Conservation (phyloP, 2,888 invertebrate species). For the Chrysina gloriosa region DNA sequence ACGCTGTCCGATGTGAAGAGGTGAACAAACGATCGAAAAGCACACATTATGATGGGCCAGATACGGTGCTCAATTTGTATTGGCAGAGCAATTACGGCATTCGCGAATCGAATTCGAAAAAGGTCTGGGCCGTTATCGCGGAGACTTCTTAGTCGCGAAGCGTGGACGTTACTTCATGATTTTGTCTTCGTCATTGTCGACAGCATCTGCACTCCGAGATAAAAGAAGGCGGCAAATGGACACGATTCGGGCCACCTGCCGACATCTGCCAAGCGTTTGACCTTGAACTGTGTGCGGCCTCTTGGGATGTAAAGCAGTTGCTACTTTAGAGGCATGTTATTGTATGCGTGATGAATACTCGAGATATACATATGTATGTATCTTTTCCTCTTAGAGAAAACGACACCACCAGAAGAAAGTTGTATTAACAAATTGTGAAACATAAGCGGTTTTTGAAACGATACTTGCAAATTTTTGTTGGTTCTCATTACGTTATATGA, state of each 20-base stretch:
- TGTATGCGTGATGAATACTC: too few species aligned
- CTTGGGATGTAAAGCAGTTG: slow-evolving; percentile 45
- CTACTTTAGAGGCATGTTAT: slow-evolving; percentile 35
- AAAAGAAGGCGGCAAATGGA: slow-evolving; percentile 18
- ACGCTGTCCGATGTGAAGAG: background rate
- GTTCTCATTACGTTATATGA: too few species aligned
- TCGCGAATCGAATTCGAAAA: background rate
- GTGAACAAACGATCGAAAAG: slow-evolving; percentile 7
- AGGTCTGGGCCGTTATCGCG: background rate
- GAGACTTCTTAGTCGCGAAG: background rate
- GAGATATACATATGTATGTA: too few species aligned
- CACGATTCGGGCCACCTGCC: slow-evolving; percentile 46
- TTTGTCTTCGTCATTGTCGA: slow-evolving; percentile 17
- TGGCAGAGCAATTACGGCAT: slow-evolving; percentile 3
- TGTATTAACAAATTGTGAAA: too few species aligned
- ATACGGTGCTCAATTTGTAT: slow-evolving; percentile 1
- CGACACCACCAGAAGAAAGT: too few species aligned
- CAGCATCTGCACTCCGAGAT: slow-evolving; percentile 23
- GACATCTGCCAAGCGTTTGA: slow-evolving; percentile 48
- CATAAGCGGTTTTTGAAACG: too few species aligned
- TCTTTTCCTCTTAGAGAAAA: too few species aligned
- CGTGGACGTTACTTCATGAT: background rate
- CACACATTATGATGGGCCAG: background rate
- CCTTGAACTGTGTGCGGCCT: slow-evolving; percentile 47
- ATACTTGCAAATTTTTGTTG: too few species aligned